Base-by-base conservation (phyloP, 2,113 vertebrate species). In the Laterallus jamaicensis region DNA sequence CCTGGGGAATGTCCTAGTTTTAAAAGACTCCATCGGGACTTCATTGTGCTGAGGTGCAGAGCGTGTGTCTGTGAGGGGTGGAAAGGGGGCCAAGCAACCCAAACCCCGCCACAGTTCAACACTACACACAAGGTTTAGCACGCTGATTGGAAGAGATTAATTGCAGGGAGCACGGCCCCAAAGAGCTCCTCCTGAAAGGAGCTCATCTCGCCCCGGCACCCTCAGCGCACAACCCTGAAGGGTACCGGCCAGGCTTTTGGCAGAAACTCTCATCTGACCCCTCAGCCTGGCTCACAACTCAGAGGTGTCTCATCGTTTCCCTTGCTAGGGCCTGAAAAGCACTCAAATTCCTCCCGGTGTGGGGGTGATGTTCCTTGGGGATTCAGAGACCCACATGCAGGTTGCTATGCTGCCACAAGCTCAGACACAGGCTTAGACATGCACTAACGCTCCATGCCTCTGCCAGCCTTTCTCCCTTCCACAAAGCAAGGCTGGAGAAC, bases 1-100 rank as follows among this genome's bases (percentile, higher is more conserved):
- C 84, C 15, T 14, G 67, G 73, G 54, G 17, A 81, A 75, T 58
- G 95, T 71, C 95, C 97, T 96, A 96, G 77, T 96, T 97, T 84
- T 82, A 77, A 88, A 88, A 95, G 74, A 35, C 63, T 94, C 95
- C 37, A 3, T 5, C 0, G 56, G 93, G 95, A 95, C 85, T 81
- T 96, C 59, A 47, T 52, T 83, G 82, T 67, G 86, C 80, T 86
- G 90, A 95, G 44, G 44, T 47, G 44, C 44, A 47, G 44, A 47
- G 44, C 44, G 17, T 47, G 44, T 18, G 44, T 47, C 44, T 47
- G 44, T 47, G 44, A 9, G 77, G 42, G 78, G 56, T 52, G 91
- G 86, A 94, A 95, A 91, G 0, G 10, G 75, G 86, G 88, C 54
- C 90, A 95, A 58, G 11, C 35, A 56, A 6, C 59, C 74, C 2